Evolutionary conservation across 2,113 vertebrate species (phyloP).

Genomic region (Eulacestoma nigropectus): DNA sequence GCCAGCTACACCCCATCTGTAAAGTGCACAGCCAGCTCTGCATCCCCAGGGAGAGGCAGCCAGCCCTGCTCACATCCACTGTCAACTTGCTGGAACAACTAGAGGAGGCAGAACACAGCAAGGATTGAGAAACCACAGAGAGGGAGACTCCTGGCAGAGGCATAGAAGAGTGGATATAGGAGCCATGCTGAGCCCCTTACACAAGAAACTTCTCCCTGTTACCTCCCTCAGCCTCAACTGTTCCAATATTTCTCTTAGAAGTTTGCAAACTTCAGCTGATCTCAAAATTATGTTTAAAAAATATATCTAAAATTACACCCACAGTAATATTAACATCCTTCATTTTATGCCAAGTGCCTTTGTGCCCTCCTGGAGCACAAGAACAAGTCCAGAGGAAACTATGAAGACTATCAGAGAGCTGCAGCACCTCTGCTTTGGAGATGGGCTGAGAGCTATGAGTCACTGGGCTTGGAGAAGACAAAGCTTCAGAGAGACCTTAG

Average conservation of each 20-base stretch:
- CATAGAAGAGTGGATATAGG: accelerated
- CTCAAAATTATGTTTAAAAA: not conserved
- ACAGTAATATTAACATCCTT: not conserved
- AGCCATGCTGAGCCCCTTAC: not conserved
- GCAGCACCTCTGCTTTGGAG: not conserved
- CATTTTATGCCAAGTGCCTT: not conserved
- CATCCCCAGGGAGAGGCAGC: not conserved
- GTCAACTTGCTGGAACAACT: not conserved
- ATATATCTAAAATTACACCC: not conserved
- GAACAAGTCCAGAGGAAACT: not conserved
- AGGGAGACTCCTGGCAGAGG: not conserved
- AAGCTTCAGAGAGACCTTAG: not conserved
- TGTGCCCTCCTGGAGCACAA: not conserved
- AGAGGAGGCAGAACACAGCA: not conserved
- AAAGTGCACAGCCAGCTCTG: not conserved
- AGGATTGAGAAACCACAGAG: not conserved
- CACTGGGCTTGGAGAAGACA: not conserved
- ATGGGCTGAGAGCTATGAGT: not conserved
- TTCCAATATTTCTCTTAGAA: not conserved
- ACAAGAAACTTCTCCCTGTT: not conserved
- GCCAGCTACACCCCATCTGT: not conserved
- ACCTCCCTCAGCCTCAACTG: not conserved
- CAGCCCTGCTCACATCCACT: not conserved
- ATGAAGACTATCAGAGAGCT: not conserved
- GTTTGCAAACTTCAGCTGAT: not conserved